Evolutionary conservation across 35 echinoderm and acorn worm genomes (phyloP).

Genomic region (Ophiothrix spiculata): DNA sequence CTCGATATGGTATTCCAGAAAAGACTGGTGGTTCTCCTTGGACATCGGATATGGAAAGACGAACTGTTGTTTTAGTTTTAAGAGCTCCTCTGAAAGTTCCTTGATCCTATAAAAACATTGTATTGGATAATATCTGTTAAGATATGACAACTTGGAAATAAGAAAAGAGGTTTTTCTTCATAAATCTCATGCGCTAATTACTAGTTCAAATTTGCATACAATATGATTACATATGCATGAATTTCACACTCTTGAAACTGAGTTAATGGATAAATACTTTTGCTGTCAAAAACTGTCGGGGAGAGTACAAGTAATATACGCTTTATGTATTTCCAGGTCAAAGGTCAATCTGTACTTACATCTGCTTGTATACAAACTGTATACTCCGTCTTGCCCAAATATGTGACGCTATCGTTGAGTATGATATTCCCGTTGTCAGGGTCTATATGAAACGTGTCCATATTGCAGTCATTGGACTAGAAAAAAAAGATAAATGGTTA

Average conservation of each 20-base stretch:
- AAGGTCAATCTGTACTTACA: slow-evolving; percentile 6
- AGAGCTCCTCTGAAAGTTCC: neutral
- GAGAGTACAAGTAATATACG: too few relatives aligned
- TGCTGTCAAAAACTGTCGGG: too few relatives aligned
- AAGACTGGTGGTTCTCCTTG: neutral
- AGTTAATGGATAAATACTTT: too few relatives aligned
- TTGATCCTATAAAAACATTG: neutral
- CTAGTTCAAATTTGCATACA: too few relatives aligned
- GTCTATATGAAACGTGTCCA: neutral
- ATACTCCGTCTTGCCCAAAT: neutral
- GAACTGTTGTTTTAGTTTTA: neutral
- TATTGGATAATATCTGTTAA: too few relatives aligned
- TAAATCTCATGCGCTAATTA: too few relatives aligned
- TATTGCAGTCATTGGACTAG: neutral
- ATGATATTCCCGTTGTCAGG: neutral
- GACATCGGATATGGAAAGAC: neutral
- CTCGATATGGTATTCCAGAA: neutral
- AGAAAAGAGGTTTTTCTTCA: too few relatives aligned
- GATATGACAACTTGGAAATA: too few relatives aligned
- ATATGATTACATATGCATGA: too few relatives aligned
- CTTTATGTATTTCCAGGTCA: too few relatives aligned
- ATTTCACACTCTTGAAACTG: too few relatives aligned
- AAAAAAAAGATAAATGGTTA: neutral
- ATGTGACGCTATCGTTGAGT: neutral
- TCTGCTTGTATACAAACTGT: neutral